phyloP scores from a whole-genome alignment of 2,113 vertebrate species.

The Nasalis larvatus region DNA sequence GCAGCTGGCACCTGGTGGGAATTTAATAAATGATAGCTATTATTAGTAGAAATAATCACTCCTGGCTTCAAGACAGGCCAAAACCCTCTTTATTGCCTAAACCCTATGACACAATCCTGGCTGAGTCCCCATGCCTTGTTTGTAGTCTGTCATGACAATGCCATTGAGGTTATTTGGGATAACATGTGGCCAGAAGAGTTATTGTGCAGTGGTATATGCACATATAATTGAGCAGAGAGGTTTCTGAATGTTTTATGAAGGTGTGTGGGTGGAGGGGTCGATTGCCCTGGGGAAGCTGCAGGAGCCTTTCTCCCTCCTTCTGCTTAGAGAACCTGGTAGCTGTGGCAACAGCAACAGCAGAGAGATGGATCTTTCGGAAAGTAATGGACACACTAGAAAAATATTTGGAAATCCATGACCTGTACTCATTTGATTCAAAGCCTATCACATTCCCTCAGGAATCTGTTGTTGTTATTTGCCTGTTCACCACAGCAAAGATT shows the following conservation, averaged over 20 bases:
- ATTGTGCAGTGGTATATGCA: neutral
- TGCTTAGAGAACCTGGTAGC: neutral
- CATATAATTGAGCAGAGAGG: neutral
- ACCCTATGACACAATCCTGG: neutral
- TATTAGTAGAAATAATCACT: conserved; percentile 33
- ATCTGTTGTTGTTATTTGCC: neutral
- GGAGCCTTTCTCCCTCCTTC: neutral
- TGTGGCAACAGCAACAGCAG: neutral
- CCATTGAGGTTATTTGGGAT: neutral
- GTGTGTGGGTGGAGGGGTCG: neutral
- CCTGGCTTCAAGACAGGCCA: conserved; percentile 11
- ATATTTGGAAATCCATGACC: neutral
- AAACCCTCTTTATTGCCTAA: neutral
- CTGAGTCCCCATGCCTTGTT: neutral
- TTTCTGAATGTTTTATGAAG: neutral
- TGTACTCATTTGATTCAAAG: neutral
- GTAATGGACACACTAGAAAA: neutral
- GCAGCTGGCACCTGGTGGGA: conserved; percentile 42
- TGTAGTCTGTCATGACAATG: neutral
- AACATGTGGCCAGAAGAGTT: neutral
- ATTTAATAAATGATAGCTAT: conserved; percentile 39
- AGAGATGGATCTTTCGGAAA: neutral
- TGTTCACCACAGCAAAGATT: neutral
- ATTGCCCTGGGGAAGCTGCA: neutral
- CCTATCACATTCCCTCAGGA: neutral